Base-by-base conservation (phyloP, 2,113 vertebrate genomes). In the Hepsetus odoe region DNA sequence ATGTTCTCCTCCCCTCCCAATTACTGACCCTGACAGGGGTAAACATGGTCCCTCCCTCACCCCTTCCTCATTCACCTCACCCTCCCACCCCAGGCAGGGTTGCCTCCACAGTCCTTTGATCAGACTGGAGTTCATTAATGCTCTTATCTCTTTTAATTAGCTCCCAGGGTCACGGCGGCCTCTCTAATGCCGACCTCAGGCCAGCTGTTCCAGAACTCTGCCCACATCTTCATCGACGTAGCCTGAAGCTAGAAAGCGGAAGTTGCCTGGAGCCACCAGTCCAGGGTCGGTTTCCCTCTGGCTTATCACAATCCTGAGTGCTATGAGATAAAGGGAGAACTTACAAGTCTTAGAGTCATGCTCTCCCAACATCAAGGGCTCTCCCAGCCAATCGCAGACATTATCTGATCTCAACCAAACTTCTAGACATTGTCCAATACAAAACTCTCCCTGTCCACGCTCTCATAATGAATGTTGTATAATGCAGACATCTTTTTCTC, bases 131-230 rank as follows among this genome's bases (percentile, higher is more conserved):
- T 76, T 83, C 80, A 84, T 84, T 84, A 86, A 82, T 78, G 80
- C 74, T 84, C 82, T 86, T 84, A 86, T 86, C 82, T 84, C 72
- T 79, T 80, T 83, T 86, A 84, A 86, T 86, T 86, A 86, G 79
- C 83, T 80, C 75, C 73, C 59, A 51, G 78, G 82, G 85, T 84
- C 78, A 81, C 55, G 28, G 59, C 72, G 40, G 81, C 82, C 72
- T 66, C 65, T 76, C 51, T 79, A 76, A 67, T 72, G 77, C 68
- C 35, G 73, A 80, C 77, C 82, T 65, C 38, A 71, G 68, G 64
- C 77, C 77, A 79, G 81, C 66, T 66, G 81, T 70, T 82, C 76
- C 59, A 82, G 76, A 46, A 65, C 65, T 75, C 35, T 49, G 51
- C 61, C 51, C 83, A 75, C 56, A 59, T 79, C 12, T 30, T 72